Percentiles rank a stretch among this genome's conserved stretches.
Conservation (phyloP, 2,113 vertebrate species). For the Seriola quinqueradiata region DNA sequence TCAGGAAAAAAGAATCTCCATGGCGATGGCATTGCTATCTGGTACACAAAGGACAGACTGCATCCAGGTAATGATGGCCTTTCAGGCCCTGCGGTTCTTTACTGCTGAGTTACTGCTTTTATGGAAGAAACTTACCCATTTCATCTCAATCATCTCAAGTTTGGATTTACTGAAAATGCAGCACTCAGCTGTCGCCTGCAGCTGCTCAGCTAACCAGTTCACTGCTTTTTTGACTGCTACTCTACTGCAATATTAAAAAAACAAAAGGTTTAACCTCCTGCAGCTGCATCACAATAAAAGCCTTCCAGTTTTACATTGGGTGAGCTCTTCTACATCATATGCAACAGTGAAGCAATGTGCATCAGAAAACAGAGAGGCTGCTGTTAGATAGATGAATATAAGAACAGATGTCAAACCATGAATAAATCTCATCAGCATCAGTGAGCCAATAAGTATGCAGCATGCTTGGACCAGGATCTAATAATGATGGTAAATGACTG, state of each 20-base stretch:
- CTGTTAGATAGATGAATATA: not conserved
- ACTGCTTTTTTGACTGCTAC: not conserved
- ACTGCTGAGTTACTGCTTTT: not conserved
- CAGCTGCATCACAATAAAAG: not conserved
- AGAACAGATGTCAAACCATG: no score
- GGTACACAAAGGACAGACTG: slow-evolving; percentile 95
- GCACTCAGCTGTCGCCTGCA: not conserved
- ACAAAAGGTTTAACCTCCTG: not conserved
- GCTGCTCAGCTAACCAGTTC: not conserved
- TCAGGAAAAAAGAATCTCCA: slow-evolving; percentile 96
- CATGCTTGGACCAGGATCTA: no score
- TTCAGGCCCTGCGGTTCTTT: not conserved
- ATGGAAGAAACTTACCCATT: not conserved
- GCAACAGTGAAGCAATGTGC: no score
- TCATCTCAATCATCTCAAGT: not conserved
- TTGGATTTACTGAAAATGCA: slow-evolving; percentile 11
- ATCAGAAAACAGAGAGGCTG: not conserved
- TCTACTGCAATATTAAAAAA: not conserved
- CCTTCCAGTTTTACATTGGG: not conserved
- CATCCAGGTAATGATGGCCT: slow-evolving; percentile 84
- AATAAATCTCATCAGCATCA: no score
- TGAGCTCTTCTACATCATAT: not conserved
- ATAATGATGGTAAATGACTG: no score
- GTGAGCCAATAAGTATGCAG: no score
- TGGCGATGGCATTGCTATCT: slow-evolving; percentile 96